Evolutionary conservation across 2,113 vertebrate genomes (phyloP), one percentile per base, ranked within the genome.

Genomic region (Lipophrys pholis): DNA sequence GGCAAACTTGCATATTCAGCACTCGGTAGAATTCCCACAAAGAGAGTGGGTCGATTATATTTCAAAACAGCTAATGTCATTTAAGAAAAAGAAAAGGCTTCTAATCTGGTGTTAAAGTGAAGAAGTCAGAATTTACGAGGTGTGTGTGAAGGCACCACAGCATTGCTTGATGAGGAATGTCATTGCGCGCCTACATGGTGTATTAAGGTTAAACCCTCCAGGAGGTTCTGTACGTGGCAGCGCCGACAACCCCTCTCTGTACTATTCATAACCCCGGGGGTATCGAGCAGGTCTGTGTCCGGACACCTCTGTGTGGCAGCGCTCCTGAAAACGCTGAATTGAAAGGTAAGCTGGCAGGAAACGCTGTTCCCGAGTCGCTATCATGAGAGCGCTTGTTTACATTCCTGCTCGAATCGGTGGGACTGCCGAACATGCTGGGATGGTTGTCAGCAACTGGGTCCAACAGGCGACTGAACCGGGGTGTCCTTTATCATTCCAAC

Each of bases 191-290:
- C 9, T 89, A 39, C 8, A 76, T 16, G 0, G 0, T 6, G 38
- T 11, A 54, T 87, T 92, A 87, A 0, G 78, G 78, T 14, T 3
- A 36, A 36, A 8, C 46, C 46, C 56, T 65, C 45, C 41, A 11
- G 81, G 56, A 65, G 80, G 79, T 46, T 83, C 86, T 82, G 89
- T 92, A 94, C 92, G 93, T 94, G 93, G 93, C 93, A 94, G 71
- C 78, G 75, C 12, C 51, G 43, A 21, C 79, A 65, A 56, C 53
- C 48, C 55, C 53, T 58, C 58, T 55, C 68, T 42, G 60, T 76
- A 55, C 81, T 60, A 49, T 11, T 73, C 77, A 17, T 16, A 65
- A 69, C 78, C 59, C 40, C 16, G 14, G 10, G 10, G 15, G 54
- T 69, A 36, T 36, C 36, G 12, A 76, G 67, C 45, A 52, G 42